These are phyloP conservation scores for Allophyes oxyacanthae DNA, from an alignment of 2,888 invertebrate species.

Conservation along the genomic window DNA sequence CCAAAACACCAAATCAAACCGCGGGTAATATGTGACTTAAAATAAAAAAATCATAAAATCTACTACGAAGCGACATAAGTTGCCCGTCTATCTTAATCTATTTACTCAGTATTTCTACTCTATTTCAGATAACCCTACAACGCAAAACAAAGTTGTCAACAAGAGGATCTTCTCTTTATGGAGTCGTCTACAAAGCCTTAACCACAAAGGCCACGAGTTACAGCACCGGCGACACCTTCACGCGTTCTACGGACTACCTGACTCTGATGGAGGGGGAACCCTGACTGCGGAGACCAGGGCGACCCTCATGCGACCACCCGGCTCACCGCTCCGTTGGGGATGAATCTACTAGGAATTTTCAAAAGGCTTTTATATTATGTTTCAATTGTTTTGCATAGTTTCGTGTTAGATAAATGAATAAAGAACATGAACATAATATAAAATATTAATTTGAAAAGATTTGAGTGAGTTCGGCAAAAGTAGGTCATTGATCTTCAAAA, in stretches of 20 bases:
- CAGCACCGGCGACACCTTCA: slow-evolving; percentile 81
- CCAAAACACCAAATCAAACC: too few species aligned
- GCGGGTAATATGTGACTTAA: too few species aligned
- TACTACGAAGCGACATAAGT: too few species aligned
- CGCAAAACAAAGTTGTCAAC: slow-evolving; percentile 69
- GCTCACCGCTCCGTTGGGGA: slow-evolving; percentile 85
- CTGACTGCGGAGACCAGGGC: slow-evolving; percentile 83
- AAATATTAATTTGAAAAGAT: slow-evolving; percentile 15
- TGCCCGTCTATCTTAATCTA: background rate
- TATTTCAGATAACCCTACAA: slow-evolving; percentile 66
- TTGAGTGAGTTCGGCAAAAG: slow-evolving; percentile 14
- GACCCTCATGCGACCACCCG: slow-evolving; percentile 81
- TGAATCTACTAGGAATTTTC: slow-evolving; percentile 59
- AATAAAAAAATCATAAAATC: too few species aligned
- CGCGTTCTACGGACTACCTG: slow-evolving; percentile 79
- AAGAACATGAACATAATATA: slow-evolving; percentile 28
- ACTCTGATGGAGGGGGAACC: slow-evolving; percentile 69
- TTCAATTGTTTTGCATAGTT: slow-evolving; percentile 45
- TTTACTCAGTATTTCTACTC: background rate
- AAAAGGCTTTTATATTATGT: slow-evolving; percentile 34
- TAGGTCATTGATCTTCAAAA: slow-evolving; percentile 7
- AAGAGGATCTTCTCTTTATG: slow-evolving; percentile 84
- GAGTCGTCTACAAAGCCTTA: slow-evolving; percentile 83
- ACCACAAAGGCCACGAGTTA: slow-evolving; percentile 81
- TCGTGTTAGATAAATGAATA: slow-evolving; percentile 47